A percentile compares a stretch with the other conserved stretches of the same genome.
Evolutionary conservation across 2,797 vertebrate species (phyloP).

Genomic region (Cyprinodon diabolis): DNA sequence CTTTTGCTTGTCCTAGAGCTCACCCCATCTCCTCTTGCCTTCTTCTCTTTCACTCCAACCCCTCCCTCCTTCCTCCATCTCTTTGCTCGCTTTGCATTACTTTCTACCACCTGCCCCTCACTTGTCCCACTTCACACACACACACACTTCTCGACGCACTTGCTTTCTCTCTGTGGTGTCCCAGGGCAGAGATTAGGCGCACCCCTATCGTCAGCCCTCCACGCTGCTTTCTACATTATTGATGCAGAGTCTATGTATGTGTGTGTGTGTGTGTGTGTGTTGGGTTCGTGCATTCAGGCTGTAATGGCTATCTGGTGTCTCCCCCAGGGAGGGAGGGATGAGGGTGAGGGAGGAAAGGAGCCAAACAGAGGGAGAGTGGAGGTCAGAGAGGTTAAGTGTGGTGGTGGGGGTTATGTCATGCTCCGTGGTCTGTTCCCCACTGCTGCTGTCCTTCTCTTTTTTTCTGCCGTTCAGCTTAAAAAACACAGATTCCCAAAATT

Average conservation of each 20-base stretch:
- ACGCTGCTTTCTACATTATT: slow-evolving; percentile 81
- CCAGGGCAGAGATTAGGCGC: slow-evolving; percentile 80
- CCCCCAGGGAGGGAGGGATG: slow-evolving; percentile 59
- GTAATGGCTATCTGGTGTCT: slow-evolving; percentile 85
- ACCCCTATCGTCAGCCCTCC: slow-evolving; percentile 70
- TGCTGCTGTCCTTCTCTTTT: slow-evolving; percentile 28
- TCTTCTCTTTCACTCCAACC: slow-evolving; percentile 69
- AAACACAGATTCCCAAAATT: slow-evolving; percentile 48
- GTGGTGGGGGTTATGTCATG: slow-evolving; percentile 69
- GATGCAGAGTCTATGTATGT: slow-evolving; percentile 60
- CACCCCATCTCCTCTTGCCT: slow-evolving; percentile 67
- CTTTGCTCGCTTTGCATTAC: slow-evolving; percentile 48
- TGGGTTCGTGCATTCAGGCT: slow-evolving; percentile 54
- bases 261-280: slow-evolving; percentile 27
- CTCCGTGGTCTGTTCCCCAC: slow-evolving; percentile 46
- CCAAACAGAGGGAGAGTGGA: slow-evolving; percentile 68
- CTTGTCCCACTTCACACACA: slow-evolving; percentile 54
- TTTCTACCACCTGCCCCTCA: slow-evolving; percentile 69
- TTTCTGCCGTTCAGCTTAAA: slow-evolving; percentile 30
- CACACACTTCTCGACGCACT: slow-evolving; percentile 58
- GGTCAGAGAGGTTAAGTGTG: slow-evolving; percentile 83
- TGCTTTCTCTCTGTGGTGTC: slow-evolving; percentile 72
- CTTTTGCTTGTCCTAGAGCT: slow-evolving; percentile 57
- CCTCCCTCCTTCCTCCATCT: slow-evolving; percentile 50
- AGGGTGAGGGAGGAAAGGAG: slow-evolving; percentile 50